Conservation (phyloP, 2,888 invertebrate genomes). For the Frankliniella fusca region DNA sequence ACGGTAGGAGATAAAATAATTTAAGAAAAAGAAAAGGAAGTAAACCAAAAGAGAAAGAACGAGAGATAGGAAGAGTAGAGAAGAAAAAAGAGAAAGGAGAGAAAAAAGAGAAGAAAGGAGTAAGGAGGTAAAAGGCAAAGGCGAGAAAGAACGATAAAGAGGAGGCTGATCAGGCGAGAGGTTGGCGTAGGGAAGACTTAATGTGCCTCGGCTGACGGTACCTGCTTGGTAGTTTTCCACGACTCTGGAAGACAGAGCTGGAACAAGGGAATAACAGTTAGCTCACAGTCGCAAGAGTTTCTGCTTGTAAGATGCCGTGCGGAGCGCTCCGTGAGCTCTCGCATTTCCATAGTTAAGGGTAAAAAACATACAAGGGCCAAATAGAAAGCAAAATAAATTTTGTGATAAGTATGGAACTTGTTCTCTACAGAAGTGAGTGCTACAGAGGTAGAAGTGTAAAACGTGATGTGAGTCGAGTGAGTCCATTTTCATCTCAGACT, state of each 20-base stretch:
- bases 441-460: too few species aligned
- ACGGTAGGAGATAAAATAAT: background rate
- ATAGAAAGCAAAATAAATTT: too few species aligned
- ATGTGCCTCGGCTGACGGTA: constrained; percentile 23
- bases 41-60: background rate
- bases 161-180: background rate
- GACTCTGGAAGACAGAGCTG: constrained; percentile 25
- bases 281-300: background rate
- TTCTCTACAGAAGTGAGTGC: too few species aligned
- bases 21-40: background rate
- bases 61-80: background rate
- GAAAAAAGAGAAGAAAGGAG: background rate
- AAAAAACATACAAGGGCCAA: too few species aligned
- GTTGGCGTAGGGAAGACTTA: background rate
- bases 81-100: constrained; percentile 6
- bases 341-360: too few species aligned
- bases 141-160: background rate
- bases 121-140: background rate
- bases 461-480: too few species aligned
- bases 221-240: constrained; percentile 24
- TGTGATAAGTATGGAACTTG: too few species aligned
- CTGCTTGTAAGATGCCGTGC: too few species aligned
- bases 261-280: constrained; percentile 26
- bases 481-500: too few species aligned
- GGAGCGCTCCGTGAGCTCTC: too few species aligned